Conservation (phyloP, 2,797 vertebrate species). For the Botia kubotai region DNA sequence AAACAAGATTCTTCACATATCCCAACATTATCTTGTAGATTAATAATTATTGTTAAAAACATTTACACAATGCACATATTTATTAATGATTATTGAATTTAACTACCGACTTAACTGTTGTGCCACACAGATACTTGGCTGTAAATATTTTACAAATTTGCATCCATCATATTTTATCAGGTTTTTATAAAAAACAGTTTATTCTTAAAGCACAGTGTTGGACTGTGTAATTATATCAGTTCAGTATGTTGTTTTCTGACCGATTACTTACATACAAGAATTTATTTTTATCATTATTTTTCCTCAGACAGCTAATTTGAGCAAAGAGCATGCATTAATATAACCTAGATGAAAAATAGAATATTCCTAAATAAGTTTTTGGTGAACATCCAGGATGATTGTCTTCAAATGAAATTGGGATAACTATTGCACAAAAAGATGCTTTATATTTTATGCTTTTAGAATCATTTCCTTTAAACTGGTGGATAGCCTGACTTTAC, state of each 20-base stretch:
- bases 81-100: slow-evolving; percentile 80
- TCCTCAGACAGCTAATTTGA: slow-evolving; percentile 85
- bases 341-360: slow-evolving; percentile 79
- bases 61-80: slow-evolving; percentile 33
- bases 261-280: slow-evolving; percentile 86
- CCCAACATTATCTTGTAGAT: slow-evolving; percentile 34
- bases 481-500: slow-evolving; percentile 70
- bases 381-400: slow-evolving; percentile 77
- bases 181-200: slow-evolving; percentile 80
- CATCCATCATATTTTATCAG: slow-evolving; percentile 86
- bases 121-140: slow-evolving; percentile 80
- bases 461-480: slow-evolving; percentile 68
- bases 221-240: slow-evolving; percentile 87
- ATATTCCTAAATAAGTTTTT: slow-evolving; percentile 79
- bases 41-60: slow-evolving; percentile 39
- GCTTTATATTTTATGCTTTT: slow-evolving; percentile 68
- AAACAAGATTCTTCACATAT: slow-evolving; percentile 38
- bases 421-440: slow-evolving; percentile 76
- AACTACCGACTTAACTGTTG: slow-evolving; percentile 81
- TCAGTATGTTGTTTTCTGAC: slow-evolving; percentile 80
- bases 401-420: slow-evolving; percentile 80
- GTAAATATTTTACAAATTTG: slow-evolving; percentile 87
- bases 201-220: slow-evolving; percentile 85
- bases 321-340: slow-evolving; percentile 80
- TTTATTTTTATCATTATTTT: slow-evolving; percentile 74